Conservation (phyloP, 2,113 vertebrate genomes). For the Edolisoma coerulescens region DNA sequence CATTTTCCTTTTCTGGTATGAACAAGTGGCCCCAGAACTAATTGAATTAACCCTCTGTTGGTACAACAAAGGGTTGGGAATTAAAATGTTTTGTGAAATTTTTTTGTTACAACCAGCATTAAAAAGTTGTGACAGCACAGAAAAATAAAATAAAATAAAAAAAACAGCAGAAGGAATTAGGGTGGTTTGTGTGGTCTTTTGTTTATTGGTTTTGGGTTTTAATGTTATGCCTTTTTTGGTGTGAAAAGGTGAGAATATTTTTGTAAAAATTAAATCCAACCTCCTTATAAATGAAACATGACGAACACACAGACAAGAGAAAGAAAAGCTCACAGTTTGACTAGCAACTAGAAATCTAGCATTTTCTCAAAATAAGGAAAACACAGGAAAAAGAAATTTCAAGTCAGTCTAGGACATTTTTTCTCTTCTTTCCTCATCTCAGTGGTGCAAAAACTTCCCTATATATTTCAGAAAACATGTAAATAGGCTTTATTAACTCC, state of each 20-base stretch:
- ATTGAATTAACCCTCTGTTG: not conserved
- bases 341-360: not conserved
- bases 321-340: not conserved
- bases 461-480: not conserved
- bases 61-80: not conserved
- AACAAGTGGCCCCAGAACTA: not conserved
- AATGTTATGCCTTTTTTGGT: not conserved
- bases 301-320: not conserved
- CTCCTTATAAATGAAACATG: not conserved
- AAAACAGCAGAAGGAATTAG: not conserved
- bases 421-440: not conserved
- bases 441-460: not conserved
- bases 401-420: not conserved
- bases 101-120: not conserved
- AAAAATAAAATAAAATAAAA: not conserved
- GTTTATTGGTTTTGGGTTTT: not conserved
- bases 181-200: not conserved
- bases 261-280: not conserved
- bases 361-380: not conserved
- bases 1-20: not conserved
- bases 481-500: not conserved
- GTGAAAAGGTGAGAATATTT: not conserved
- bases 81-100: not conserved
- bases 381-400: not conserved
- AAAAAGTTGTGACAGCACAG: not conserved